These are phyloP conservation scores for Aurelia aurita complex sp. Pacific DNA, from an alignment of 30 jellyfish, hydroid and myxozoan genomes.

Conservation along the genomic window DNA sequence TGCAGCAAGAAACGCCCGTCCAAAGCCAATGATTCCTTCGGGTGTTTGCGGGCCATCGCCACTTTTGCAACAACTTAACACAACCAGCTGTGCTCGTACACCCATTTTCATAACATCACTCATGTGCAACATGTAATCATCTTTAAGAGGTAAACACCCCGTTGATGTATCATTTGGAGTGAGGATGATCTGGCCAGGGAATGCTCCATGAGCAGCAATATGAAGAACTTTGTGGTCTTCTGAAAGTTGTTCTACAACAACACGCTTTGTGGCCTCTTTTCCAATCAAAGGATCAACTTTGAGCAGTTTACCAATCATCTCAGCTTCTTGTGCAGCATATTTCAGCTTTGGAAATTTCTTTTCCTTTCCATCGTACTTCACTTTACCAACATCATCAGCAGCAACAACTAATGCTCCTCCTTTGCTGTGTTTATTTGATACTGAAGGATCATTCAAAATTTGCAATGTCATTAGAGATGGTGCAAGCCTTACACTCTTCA, in stretches of 20 bases:
- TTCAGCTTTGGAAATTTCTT: too few relatives aligned
- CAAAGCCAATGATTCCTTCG: slow-evolving; percentile 3
- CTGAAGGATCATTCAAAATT: too few relatives aligned
- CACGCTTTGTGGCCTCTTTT: background rate
- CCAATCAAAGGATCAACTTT: slow-evolving; percentile 1
- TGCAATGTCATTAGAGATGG: too few relatives aligned
- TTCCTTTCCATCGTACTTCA: too few relatives aligned
- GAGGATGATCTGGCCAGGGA: background rate
- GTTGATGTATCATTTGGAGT: background rate
- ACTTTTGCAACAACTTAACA: background rate
- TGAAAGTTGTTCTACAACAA: background rate
- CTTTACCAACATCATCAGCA: too few relatives aligned
- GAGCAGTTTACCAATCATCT: background rate
- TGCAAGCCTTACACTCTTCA: too few relatives aligned
- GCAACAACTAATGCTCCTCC: too few relatives aligned
- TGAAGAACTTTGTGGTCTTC: background rate
- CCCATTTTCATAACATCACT: background rate
- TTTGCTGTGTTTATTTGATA: too few relatives aligned
- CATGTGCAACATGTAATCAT: background rate
- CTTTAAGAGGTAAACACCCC: background rate
- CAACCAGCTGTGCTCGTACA: background rate
- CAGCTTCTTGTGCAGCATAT: background rate
- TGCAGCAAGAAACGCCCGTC: slow-evolving; percentile 1
- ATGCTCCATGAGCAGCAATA: background rate
- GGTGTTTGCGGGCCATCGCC: background rate